Percentiles rank a stretch among this genome's conserved stretches.
Conservation (phyloP, 2,888 invertebrate genomes). For the Diogma glabrata region DNA sequence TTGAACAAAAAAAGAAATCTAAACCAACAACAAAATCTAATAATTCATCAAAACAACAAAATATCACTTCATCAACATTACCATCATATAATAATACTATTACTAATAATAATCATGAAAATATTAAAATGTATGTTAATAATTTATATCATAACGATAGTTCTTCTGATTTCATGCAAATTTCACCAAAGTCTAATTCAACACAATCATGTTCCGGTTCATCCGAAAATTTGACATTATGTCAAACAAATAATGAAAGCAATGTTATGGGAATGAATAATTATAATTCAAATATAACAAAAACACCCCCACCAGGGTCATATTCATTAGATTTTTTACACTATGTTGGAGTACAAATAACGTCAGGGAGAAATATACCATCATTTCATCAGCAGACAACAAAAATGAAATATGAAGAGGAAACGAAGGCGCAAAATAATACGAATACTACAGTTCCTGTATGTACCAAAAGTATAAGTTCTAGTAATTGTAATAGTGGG, state of each 20-base stretch:
- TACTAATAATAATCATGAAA: not conserved
- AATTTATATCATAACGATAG: conserved; percentile 9
- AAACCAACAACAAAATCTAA: not conserved
- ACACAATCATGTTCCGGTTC: conserved; percentile 6
- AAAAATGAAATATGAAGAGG: no score
- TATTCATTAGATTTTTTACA: conserved; percentile 28
- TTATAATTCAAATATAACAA: conserved; percentile 5
- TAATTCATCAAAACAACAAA: conserved; percentile 2
- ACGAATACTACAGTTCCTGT: no score
- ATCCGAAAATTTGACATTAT: conserved; percentile 5
- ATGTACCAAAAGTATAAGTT: no score
- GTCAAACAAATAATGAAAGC: not conserved
- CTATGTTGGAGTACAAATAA: conserved; percentile 27
- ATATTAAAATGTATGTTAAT: conserved; percentile 6
- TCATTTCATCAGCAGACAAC: no score
- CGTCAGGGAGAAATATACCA: no score
- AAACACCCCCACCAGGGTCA: conserved; percentile 17
- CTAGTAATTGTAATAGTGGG: no score
- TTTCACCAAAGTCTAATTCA: not conserved
- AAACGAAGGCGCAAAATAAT: no score
- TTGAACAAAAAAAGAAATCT: not conserved
- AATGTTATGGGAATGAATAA: conserved; percentile 6
- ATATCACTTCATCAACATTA: conserved; percentile 2
- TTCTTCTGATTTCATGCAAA: conserved; percentile 6
- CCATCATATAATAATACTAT: not conserved